These are phyloP conservation scores for Microplitis manilae DNA, from an alignment of 2,888 invertebrate genomes.

Conservation along the genomic window DNA sequence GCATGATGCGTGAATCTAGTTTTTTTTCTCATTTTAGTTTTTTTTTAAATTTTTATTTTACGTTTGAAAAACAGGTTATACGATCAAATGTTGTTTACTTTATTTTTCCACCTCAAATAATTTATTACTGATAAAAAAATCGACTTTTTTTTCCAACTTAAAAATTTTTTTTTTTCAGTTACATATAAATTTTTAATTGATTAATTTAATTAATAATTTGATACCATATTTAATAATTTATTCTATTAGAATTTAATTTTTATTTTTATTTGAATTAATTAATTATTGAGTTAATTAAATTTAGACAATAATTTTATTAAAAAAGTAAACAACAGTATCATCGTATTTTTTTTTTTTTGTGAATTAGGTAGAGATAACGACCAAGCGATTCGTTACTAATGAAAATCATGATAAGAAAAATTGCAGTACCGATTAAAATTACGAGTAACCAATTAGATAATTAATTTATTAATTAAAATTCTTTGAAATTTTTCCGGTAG, in stretches of 20 bases:
- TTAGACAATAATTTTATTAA: neutral
- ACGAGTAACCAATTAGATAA: neutral
- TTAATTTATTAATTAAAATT: neutral
- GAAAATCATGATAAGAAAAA: slow-evolving; percentile 51
- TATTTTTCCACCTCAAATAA: neutral
- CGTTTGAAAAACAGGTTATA: slow-evolving; percentile 45
- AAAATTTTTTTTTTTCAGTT: no score
- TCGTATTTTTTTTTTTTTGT: slow-evolving; percentile 48
- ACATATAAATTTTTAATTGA: neutral
- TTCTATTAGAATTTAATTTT: no score
- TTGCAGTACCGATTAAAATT: neutral
- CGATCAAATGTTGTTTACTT: neutral
- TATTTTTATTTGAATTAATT: neutral
- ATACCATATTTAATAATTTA: neutral
- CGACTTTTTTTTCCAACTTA: no score
- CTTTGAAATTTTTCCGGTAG: no score
- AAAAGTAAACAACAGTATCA: slow-evolving; percentile 53
- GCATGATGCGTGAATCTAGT: slow-evolving; percentile 61
- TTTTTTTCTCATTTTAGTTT: slow-evolving; percentile 35
- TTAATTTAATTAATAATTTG: neutral
- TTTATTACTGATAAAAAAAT: no score
- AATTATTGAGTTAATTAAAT: neutral
- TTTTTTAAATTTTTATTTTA: slow-evolving; percentile 35
- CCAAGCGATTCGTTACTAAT: slow-evolving; percentile 62
- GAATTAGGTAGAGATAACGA: slow-evolving; percentile 61